Base-by-base conservation (phyloP, 2,797 vertebrate species). In the Brachyalestes nurse region DNA sequence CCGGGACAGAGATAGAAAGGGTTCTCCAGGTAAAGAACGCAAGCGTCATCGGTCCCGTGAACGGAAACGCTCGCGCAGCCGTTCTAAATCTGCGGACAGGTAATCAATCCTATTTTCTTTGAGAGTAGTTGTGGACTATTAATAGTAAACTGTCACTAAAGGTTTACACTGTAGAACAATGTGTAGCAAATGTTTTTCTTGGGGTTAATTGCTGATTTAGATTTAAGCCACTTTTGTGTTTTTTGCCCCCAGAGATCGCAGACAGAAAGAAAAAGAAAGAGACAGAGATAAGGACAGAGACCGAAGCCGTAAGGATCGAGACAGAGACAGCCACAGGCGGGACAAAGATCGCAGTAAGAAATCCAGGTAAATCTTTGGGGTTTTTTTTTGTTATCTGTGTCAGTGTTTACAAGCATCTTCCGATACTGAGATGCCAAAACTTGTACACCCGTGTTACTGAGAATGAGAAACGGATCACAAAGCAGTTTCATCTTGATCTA, bases 1-100 rank as follows among this genome's bases (percentile, higher is more conserved):
- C 87, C 49, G 96, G 92, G 97, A 98, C 0, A 89, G 96, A 34
- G 96, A 97, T 38, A 93, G 97, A 2, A 98, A 97, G 86, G 61
- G 66, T 2, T 96, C 97, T 38, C 97, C 97, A 0, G 62, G 88
- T 60, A 95, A 96, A 85, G 96, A 96, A 0, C 91, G 97, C n/a
- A 98, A 98, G 82, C 92, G 96, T 0, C 95, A 98, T 85, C 94
- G 97, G 0, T 97, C 97, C 25, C 95, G 96, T 72, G 97, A 98
- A 12, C 90, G 97, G 9, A 95, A 97, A 16, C 87, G 95, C 9
- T 93, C 92, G 45, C 87, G 93, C 73, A 95, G 94, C 79, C 93
- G 96, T 10, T 98, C 97, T 47, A 98, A 98, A 87, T 97, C 97
- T 12, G 0, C 90, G 0, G 97, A 99, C 38, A 96, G 97, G 97